These are phyloP conservation scores for Ashinkailepas kermadecensis DNA, from an alignment of 2,888 invertebrate species.

Conservation along the genomic window DNA sequence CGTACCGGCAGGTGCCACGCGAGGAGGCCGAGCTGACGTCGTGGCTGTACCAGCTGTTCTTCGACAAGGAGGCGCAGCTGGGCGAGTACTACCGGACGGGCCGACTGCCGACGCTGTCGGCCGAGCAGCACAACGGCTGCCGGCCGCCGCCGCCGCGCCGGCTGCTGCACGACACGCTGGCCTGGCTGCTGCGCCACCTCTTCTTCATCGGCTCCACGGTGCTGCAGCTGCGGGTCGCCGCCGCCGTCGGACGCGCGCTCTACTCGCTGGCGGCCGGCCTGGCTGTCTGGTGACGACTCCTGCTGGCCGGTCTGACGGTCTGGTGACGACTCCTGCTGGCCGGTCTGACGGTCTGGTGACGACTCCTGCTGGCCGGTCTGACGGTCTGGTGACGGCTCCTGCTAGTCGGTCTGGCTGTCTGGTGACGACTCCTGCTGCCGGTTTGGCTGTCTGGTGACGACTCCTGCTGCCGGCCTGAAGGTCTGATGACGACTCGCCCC, in stretches of 20 bases:
- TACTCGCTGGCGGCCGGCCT: background rate
- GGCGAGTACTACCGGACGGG: slow-evolving; percentile 74
- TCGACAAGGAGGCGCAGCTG: slow-evolving; percentile 79
- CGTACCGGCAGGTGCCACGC: slow-evolving; percentile 56
- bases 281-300: background rate
- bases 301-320: background rate
- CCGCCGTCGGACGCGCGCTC: background rate
- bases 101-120: slow-evolving; percentile 47
- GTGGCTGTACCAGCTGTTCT: slow-evolving; percentile 82
- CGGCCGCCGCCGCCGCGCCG: background rate
- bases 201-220: slow-evolving; percentile 33
- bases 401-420: too few species aligned
- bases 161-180: slow-evolving; percentile 29
- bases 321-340: background rate
- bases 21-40: slow-evolving; percentile 68
- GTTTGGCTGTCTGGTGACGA: too few species aligned
- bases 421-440: too few species aligned
- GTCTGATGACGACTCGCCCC: too few species aligned
- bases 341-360: background rate
- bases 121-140: background rate
- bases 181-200: slow-evolving; percentile 33
- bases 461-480: too few species aligned
- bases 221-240: slow-evolving; percentile 23
- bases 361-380: background rate
- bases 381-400: background rate